phyloP scores from a whole-genome alignment of 2,113 vertebrate genomes.

The Hydropotes inermis region DNA sequence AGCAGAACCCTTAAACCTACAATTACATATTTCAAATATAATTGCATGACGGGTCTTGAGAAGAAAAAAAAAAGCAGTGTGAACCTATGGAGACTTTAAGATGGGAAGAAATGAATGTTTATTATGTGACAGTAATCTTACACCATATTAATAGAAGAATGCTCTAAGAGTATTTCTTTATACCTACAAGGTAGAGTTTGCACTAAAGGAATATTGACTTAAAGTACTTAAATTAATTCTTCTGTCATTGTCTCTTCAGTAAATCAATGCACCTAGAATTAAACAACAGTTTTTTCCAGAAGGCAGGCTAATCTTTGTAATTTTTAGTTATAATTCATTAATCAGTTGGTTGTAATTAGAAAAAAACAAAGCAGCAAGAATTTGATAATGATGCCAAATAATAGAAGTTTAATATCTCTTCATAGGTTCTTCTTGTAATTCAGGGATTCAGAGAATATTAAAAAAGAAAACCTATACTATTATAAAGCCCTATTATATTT shows the following conservation, averaged over 20 bases:
- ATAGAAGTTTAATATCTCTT: slow-evolving; percentile 37
- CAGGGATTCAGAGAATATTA: slow-evolving; percentile 22
- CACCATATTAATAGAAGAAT: slow-evolving; percentile 68
- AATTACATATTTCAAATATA: slow-evolving; percentile 71
- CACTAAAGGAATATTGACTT: slow-evolving; percentile 83
- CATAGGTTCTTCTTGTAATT: background rate
- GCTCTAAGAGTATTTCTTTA: slow-evolving; percentile 73
- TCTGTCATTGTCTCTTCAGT: slow-evolving; percentile 86
- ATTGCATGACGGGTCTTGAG: slow-evolving; percentile 43
- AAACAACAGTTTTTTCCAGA: slow-evolving; percentile 81
- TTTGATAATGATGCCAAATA: slow-evolving; percentile 31
- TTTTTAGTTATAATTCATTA: slow-evolving; percentile 80
- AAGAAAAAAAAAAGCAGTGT: background rate
- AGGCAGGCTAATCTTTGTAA: slow-evolving; percentile 78
- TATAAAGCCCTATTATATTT: slow-evolving; percentile 56
- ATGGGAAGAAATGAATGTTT: slow-evolving; percentile 41
- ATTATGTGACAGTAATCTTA: slow-evolving; percentile 64
- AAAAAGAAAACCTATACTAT: background rate
- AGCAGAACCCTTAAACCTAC: slow-evolving; percentile 67
- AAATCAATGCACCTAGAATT: slow-evolving; percentile 88
- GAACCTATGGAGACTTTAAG: slow-evolving; percentile 41
- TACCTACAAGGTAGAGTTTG: slow-evolving; percentile 75
- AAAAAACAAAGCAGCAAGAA: slow-evolving; percentile 38
- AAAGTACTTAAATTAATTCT: slow-evolving; percentile 88
- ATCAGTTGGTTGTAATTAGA: slow-evolving; percentile 68